These are phyloP conservation scores for Platysteira castanea DNA, from an alignment of 2,113 vertebrate genomes.

Conservation along the genomic window DNA sequence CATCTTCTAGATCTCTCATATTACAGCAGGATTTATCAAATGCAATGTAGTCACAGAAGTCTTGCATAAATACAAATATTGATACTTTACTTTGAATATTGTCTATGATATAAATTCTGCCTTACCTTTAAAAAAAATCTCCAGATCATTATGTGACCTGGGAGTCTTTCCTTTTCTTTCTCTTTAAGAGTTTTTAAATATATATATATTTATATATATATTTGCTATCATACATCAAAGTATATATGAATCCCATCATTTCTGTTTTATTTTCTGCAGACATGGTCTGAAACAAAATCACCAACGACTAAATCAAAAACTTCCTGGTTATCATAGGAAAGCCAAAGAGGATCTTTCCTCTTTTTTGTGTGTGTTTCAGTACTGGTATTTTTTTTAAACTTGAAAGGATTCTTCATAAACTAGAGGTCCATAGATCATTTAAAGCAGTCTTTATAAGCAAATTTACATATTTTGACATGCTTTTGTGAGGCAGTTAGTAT, in stretches of 20 bases:
- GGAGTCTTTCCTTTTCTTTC: conserved; percentile 32
- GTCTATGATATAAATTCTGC: conserved; percentile 15
- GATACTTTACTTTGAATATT: conserved; percentile 17
- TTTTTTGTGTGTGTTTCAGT: neutral
- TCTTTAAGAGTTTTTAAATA: conserved; percentile 53
- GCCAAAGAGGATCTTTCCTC: neutral
- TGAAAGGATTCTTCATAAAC: conserved; percentile 16
- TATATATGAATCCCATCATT: conserved; percentile 16
- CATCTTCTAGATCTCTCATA: neutral
- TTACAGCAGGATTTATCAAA: conserved; percentile 40
- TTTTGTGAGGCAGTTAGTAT: conserved; percentile 59
- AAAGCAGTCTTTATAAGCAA: conserved; percentile 64
- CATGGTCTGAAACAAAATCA: conserved; percentile 48
- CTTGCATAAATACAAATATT: conserved; percentile 46
- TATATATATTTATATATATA: conserved; percentile 45
- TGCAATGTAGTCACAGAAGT: neutral
- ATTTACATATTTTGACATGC: conserved; percentile 68
- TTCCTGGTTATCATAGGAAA: neutral
- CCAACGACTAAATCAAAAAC: neutral
- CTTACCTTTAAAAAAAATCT: conserved; percentile 45
- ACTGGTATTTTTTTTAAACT: neutral
- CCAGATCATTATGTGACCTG: neutral
- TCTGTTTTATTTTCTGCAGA: conserved; percentile 41
- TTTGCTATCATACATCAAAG: conserved; percentile 54
- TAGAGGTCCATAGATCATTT: conserved; percentile 35